Base-by-base conservation (phyloP, 2,888 invertebrate species). In the Dendrolimus houi region DNA sequence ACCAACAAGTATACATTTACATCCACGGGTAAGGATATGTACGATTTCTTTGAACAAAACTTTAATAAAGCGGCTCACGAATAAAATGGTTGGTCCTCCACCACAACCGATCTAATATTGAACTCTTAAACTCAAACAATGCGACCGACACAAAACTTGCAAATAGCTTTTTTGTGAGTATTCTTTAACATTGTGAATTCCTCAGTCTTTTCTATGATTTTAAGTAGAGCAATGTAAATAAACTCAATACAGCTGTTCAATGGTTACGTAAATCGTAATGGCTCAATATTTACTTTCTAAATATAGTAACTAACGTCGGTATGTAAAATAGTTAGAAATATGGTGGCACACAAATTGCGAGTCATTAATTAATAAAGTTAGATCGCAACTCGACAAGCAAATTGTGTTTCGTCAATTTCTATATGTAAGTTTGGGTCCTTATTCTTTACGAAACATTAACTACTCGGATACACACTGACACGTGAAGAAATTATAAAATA, bases 121-220 rank as follows among this genome's bases (percentile, higher is more conserved):
- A 75, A 72, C 74, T 76, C 79, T 72, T 77, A 70, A 75, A 72
- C 74, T 76, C 79, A 81, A 73, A 76, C 66, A 74, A 76, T 70
- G 64, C 29, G 14, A 52, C 29, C 29, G 14, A 52, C 29, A 63
- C 71, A 76, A 81, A 75, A 71, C 72, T 29, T 81, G 84, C 83
- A 85, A 78, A 84, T 79, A 72, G 64, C 29, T 29, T 74, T 69
- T 70, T 65, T 69, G 75, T 87, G 89, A 88, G 88, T 90, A 88
- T 89, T 88, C 84, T 83, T 81, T 69, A 77, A 77, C 69, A 69
- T 79, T 83, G 81, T 83, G 86, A 83, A 85, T 81, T 79, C 74
- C 76, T 80, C 88, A 90, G 88, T 89, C 89, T 90, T 87, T 83
- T 82, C 87, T 88, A 87, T 84, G 77, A 82, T 79, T 83, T 71